These are phyloP conservation scores for Smittia sp. DNA, from an alignment of 2,888 invertebrate genomes.

Conservation along the genomic window DNA sequence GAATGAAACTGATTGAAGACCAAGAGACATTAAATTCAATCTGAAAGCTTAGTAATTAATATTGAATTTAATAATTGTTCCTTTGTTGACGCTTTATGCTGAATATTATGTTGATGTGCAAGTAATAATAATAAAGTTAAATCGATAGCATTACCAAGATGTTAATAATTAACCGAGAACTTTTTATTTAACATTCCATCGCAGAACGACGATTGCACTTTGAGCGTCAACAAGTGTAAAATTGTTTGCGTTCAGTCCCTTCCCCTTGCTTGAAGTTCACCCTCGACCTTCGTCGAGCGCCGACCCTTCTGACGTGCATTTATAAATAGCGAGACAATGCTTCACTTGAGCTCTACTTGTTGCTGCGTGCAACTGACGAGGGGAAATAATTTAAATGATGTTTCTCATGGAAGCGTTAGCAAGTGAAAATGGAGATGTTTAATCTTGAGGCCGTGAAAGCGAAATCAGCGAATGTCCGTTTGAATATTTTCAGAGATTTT, in stretches of 20 bases:
- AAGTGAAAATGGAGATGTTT: not conserved
- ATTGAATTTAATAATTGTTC: no score
- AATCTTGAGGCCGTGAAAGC: not conserved
- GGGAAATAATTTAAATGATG: not conserved
- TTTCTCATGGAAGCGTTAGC: not conserved
- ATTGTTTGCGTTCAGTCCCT: slow-evolving; percentile 2
- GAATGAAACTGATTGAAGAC: no score
- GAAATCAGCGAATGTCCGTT: no score
- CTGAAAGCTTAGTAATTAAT: no score
- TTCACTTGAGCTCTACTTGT: slow-evolving; percentile 38
- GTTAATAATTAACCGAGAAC: no score
- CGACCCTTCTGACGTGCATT: slow-evolving; percentile 4
- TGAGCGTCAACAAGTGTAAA: not conserved
- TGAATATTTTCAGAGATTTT: slow-evolving; percentile 13
- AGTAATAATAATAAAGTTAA: no score
- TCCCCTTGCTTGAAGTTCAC: not conserved
- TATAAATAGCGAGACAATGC: slow-evolving; percentile 20
- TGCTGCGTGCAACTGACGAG: slow-evolving; percentile 9
- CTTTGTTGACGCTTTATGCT: no score
- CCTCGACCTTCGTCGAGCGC: not conserved
- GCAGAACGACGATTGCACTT: no score
- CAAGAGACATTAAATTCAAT: no score
- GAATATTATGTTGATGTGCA: no score
- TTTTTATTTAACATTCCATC: not conserved
- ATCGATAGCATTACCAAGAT: no score